Conservation (phyloP, 2,888 invertebrate species). For the Andrena praecox region DNA sequence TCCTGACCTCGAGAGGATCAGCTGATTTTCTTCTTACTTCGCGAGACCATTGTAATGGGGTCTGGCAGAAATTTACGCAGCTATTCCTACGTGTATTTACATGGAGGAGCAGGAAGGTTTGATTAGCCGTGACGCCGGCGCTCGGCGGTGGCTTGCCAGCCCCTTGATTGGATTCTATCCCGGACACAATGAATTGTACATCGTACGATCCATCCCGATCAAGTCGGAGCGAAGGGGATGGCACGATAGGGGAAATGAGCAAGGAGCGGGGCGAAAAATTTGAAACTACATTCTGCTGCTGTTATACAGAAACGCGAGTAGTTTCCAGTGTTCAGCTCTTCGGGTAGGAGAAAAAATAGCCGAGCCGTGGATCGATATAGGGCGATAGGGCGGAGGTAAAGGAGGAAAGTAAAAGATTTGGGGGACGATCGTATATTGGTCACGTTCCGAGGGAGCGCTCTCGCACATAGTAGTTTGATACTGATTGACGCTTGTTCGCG, state of each 20-base stretch:
- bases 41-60: background rate
- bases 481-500: constrained; percentile 82
- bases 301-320: background rate
- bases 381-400: constrained; percentile 1
- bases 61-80: constrained; percentile 40
- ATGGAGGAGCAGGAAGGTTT: constrained; percentile 58
- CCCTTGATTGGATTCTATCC: constrained; percentile 72
- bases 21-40: background rate
- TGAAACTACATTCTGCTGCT: constrained; percentile 31
- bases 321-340: constrained; percentile 5
- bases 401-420: constrained; percentile 22
- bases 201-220: constrained; percentile 62
- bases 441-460: constrained; percentile 58
- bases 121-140: constrained; percentile 67
- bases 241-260: constrained; percentile 24
- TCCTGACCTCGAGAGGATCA: background rate
- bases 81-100: constrained; percentile 53
- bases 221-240: constrained; percentile 22
- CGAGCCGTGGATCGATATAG: background rate
- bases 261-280: constrained; percentile 35
- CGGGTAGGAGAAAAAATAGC: background rate
- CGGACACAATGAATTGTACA: constrained; percentile 66
- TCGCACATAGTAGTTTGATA: constrained; percentile 66
- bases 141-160: constrained; percentile 67
- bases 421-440: constrained; percentile 49